Evolutionary conservation across 1,140 invertebrate genomes (phyloP).

Genomic region (Lithobius niger): DNA sequence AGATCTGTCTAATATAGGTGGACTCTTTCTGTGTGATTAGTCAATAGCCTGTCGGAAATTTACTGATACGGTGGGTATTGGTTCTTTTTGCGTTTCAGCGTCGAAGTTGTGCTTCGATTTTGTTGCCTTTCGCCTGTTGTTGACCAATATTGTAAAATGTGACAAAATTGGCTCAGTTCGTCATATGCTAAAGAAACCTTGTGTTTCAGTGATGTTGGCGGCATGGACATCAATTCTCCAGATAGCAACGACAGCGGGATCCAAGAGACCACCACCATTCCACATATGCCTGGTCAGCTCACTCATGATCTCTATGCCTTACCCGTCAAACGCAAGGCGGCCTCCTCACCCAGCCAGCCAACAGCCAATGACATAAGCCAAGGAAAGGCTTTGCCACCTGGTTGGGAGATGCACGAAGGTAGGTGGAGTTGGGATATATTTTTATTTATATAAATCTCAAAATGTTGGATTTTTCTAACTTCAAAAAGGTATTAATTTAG

Average conservation of each 20-base stretch:
- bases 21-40: neutral
- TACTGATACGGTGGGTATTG: no score
- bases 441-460: neutral
- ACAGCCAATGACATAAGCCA: constrained; percentile 2
- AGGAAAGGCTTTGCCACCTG: constrained; percentile 46
- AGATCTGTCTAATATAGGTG: no score
- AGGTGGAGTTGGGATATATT: constrained; percentile 4
- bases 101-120: no score
- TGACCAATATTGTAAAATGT: no score
- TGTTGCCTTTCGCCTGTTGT: no score
- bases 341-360: constrained; percentile 4
- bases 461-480: neutral
- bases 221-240: constrained; percentile 28
- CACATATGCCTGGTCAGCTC: constrained; percentile 13
- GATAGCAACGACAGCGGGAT: constrained; percentile 33
- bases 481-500: no score
- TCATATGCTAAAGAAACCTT: neutral
- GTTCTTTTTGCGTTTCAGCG: no score
- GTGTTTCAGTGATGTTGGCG: constrained; percentile 1
- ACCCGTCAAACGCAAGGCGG: constrained; percentile 18
- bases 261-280: constrained; percentile 22
- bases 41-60: no score
- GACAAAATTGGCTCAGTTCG: neutral
- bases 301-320: constrained; percentile 25
- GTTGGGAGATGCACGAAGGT: constrained; percentile 92